Base-by-base conservation (phyloP, 2,113 vertebrate genomes). In the Onychorhynchus coronatus region DNA sequence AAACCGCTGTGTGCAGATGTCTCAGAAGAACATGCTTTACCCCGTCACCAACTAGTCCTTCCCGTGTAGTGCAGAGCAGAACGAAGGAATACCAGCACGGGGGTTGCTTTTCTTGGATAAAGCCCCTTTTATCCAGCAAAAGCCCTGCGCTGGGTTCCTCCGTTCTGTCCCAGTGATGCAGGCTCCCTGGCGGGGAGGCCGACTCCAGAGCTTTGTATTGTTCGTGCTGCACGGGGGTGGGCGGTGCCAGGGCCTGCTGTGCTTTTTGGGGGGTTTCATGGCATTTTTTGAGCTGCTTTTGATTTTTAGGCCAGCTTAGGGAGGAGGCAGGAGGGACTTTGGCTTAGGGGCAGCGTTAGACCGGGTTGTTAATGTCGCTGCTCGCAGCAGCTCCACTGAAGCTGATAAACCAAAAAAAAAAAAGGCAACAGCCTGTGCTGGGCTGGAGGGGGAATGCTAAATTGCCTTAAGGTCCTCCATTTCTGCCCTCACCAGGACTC, bases 11-110 rank as follows among this genome's bases (percentile, higher is more conserved):
- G 92, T 88, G 77, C 97, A 84, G 95, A 44, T 58, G 70, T 95
- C 95, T 46, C 31, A 86, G 88, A 92, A 95, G 95, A 98, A 97
- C 85, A 80, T 96, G 97, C 98, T 98, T 97, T 95, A 96, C 85
- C 95, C 85, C 13, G 61, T 96, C 94, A 96, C 94, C 39, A 6
- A 56, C 87, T 96, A 89, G 78, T 95, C 93, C 87, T 91, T 94
- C 97, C 96, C 35, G 71, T 92, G 94, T 93, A 96, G 92, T 88
- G 53, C 88, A 68, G 84, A 88, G 53, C 93, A 93, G 96, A 93
- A 91, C 24, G 81, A 92, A 87, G 79, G 89, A 85, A 61, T 2
- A 10, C 12, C 3, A 4, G 68, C 0, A 8, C 0, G 1, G 73
- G 19, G 67, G 75, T 20, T 24, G 5, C 12, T 31, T 37, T 63